These are phyloP conservation scores for Ammospiza caudacuta DNA, from an alignment of 2,113 vertebrate species.

Conservation along the genomic window DNA sequence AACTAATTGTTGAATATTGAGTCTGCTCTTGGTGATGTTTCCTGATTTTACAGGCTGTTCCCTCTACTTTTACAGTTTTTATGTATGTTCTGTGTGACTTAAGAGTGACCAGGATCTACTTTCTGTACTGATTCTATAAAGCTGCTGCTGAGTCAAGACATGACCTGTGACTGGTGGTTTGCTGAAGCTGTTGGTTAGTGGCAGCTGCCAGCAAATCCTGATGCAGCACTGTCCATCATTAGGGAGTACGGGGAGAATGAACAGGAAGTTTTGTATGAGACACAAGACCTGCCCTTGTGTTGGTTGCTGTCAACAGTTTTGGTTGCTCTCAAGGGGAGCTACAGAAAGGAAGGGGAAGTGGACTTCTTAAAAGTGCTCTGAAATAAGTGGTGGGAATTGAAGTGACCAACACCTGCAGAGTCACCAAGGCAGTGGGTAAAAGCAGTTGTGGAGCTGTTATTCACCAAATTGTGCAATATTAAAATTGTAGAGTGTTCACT, in stretches of 20 bases:
- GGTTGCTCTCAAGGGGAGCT: background rate
- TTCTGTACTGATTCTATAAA: background rate
- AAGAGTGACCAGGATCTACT: background rate
- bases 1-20: background rate
- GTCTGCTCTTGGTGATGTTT: background rate
- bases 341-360: background rate
- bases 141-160: background rate
- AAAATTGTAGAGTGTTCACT: background rate
- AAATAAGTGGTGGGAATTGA: background rate
- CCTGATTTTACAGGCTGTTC: background rate
- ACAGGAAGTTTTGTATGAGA: background rate
- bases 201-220: background rate
- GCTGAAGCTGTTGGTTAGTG: background rate
- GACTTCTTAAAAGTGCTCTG: background rate
- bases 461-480: background rate
- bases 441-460: background rate
- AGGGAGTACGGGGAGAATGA: background rate
- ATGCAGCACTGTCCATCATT: background rate
- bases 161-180: background rate
- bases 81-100: background rate
- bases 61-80: background rate
- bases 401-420: background rate
- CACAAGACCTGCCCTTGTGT: fast-evolving
- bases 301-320: fast-evolving
- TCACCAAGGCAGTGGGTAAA: background rate